These are phyloP conservation scores for Trichonephila clavata DNA, from an alignment of 1,140 invertebrate species.

Conservation along the genomic window DNA sequence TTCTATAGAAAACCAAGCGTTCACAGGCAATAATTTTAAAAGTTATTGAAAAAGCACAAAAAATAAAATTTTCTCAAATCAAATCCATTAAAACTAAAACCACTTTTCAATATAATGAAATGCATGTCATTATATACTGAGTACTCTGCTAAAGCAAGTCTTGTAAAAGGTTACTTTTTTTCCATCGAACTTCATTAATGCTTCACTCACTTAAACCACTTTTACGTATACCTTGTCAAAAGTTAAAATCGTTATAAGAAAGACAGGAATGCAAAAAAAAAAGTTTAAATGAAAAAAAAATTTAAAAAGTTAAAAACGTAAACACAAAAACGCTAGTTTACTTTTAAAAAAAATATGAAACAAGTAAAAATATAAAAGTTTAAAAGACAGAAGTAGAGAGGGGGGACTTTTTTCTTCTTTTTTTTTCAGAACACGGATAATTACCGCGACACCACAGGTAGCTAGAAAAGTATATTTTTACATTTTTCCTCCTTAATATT, in stretches of 20 bases:
- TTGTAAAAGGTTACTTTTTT: neutral
- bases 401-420: neutral
- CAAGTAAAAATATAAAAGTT: conserved; percentile 29
- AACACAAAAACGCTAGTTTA: conserved; percentile 11
- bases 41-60: no score
- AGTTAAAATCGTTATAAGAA: conserved; percentile 21
- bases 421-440: conserved; percentile 52
- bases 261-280: neutral
- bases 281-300: conserved; percentile 12
- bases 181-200: neutral
- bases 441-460: conserved; percentile 73
- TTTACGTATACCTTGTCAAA: neutral
- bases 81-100: no score
- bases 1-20: no score
- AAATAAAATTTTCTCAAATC: no score
- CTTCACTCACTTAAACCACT: neutral
- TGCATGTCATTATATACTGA: no score
- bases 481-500: conserved; percentile 68
- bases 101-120: no score
- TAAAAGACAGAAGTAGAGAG: neutral
- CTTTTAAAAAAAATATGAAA: neutral
- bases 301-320: conserved; percentile 2
- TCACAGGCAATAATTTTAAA: no score
- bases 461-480: conserved; percentile 69
- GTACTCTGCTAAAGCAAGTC: no score